Conservation (phyloP, 2,888 invertebrate species). For the Dastarcus helophoroides region DNA sequence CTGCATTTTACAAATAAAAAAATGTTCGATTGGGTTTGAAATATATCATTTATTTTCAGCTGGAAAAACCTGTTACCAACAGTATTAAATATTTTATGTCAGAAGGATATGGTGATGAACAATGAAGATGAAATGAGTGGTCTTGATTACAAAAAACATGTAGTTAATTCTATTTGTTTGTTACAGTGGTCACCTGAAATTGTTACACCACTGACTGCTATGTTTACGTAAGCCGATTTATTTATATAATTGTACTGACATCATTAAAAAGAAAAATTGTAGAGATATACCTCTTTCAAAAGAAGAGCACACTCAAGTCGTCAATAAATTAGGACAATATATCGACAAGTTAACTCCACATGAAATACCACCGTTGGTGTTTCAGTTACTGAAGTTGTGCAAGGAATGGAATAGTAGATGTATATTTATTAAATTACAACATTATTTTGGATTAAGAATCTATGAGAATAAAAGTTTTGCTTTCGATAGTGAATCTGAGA, state of each 20-base stretch:
- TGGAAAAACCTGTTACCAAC: slow-evolving; percentile 60
- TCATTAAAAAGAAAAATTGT: slow-evolving; percentile 11
- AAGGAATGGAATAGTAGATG: slow-evolving; percentile 31
- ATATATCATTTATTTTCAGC: slow-evolving; percentile 31
- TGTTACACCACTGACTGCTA: slow-evolving; percentile 50
- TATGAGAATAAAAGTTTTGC: slow-evolving; percentile 21
- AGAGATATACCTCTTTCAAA: slow-evolving; percentile 49
- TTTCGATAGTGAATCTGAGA: slow-evolving; percentile 21
- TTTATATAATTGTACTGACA: neutral
- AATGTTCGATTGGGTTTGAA: neutral
- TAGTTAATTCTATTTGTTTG: slow-evolving; percentile 49
- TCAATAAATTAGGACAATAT: slow-evolving; percentile 49
- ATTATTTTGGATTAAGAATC: slow-evolving; percentile 31
- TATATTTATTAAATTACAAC: slow-evolving; percentile 30
- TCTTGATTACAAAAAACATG: slow-evolving; percentile 47
- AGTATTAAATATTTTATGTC: slow-evolving; percentile 43
- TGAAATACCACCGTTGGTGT: slow-evolving; percentile 53
- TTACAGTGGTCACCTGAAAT: slow-evolving; percentile 47
- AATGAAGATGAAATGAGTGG: slow-evolving; percentile 48
- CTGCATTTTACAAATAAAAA: neutral
- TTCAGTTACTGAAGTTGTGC: slow-evolving; percentile 53
- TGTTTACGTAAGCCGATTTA: slow-evolving; percentile 55
- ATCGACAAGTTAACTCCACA: slow-evolving; percentile 47
- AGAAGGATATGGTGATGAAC: slow-evolving; percentile 42
- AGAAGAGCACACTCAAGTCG: slow-evolving; percentile 47